phyloP scores from a whole-genome alignment of 2,888 invertebrate genomes.

The Tubulanus polymorphus region DNA sequence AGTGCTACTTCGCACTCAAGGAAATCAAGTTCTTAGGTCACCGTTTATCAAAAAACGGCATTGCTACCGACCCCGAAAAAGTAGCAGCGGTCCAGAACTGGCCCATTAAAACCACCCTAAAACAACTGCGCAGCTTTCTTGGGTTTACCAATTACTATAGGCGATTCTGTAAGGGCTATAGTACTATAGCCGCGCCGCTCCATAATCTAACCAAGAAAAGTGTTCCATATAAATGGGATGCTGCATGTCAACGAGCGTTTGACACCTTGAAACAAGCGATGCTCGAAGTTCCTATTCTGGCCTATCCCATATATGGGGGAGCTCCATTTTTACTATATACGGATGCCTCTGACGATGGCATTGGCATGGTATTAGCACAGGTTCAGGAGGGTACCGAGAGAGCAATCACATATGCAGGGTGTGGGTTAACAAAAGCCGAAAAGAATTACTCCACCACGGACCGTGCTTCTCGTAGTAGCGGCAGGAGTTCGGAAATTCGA shows the following conservation, averaged over 20 bases:
- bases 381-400: neutral
- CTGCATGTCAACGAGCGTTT: neutral
- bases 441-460: neutral
- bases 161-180: constrained; percentile 6
- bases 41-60: constrained; percentile 5
- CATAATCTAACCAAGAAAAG: constrained; percentile 1
- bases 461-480: neutral
- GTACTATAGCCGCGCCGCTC: constrained; percentile 6
- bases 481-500: neutral
- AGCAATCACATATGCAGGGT: neutral
- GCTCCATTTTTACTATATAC: neutral
- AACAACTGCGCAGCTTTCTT: constrained; percentile 5
- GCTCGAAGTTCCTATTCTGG: neutral
- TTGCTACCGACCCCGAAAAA: constrained; percentile 7
- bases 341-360: neutral
- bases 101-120: neutral
- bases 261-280: neutral
- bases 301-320: neutral
- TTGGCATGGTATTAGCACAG: neutral
- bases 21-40: constrained; percentile 7
- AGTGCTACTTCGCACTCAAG: constrained; percentile 5
- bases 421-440: neutral
- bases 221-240: neutral
- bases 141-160: constrained; percentile 10
- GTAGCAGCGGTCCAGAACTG: neutral